Conservation (phyloP, 2,113 vertebrate species). For the Ciconia stormi region DNA sequence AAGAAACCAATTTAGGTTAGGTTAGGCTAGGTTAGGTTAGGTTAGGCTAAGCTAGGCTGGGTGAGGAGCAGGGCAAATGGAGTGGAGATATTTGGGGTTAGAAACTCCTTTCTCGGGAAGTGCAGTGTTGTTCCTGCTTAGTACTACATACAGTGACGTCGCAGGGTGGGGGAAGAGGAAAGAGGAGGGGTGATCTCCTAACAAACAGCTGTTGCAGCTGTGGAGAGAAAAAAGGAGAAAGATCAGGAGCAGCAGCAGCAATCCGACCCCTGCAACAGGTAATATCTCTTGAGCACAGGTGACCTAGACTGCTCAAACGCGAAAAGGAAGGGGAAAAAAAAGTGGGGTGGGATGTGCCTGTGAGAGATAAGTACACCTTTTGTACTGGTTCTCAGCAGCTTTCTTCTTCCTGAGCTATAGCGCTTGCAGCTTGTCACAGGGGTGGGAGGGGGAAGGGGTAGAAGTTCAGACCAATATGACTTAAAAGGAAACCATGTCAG, state of each 20-base stretch:
- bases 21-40: neutral
- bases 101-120: constrained; percentile 12
- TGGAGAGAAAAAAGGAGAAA: neutral
- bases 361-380: neutral
- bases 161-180: constrained; percentile 45
- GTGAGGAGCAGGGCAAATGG: neutral
- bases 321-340: neutral
- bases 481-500: neutral
- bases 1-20: neutral
- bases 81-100: neutral
- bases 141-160: neutral
- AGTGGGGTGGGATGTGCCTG: neutral
- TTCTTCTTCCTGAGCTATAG: neutral
- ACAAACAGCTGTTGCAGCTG: constrained; percentile 41
- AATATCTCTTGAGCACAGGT: neutral
- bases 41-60: neutral
- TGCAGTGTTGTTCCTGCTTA: neutral
- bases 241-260: neutral
- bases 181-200: constrained; percentile 36
- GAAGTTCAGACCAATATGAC: neutral
- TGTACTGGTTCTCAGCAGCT: neutral
- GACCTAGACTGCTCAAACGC: neutral
- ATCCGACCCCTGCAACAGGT: neutral
- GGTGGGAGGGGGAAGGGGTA: neutral
- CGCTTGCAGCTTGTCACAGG: neutral